phyloP scores from a whole-genome alignment of 2,113 vertebrate species.

The Alethe diademata region DNA sequence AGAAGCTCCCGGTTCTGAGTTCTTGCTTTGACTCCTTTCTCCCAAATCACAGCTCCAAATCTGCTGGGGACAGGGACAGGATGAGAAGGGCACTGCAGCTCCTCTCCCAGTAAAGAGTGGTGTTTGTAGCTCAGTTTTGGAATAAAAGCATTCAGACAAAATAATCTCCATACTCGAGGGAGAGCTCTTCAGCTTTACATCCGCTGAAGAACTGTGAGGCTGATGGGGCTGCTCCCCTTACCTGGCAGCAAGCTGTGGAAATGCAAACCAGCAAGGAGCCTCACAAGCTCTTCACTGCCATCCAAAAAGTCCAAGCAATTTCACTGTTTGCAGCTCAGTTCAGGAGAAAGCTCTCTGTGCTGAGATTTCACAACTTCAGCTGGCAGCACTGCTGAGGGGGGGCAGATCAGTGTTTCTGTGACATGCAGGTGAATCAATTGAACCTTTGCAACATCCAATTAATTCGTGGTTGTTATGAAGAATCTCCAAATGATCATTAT shows the following conservation, averaged over 20 bases:
- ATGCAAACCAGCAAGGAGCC: neutral
- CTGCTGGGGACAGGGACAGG: accelerated
- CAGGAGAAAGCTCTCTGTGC: neutral
- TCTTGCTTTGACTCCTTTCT: neutral
- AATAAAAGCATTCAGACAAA: neutral
- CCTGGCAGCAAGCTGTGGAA: neutral
- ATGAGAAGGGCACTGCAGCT: neutral
- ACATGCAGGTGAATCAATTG: neutral
- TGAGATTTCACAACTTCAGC: neutral
- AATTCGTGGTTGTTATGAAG: neutral
- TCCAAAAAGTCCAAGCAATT: neutral
- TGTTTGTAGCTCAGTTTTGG: neutral
- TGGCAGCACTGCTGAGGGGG: neutral
- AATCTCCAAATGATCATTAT: neutral
- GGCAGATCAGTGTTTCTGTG: neutral
- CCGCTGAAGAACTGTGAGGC: accelerated
- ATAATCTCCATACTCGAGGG: accelerated
- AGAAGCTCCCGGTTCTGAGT: neutral
- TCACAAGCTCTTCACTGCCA: neutral
- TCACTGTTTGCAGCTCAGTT: neutral
- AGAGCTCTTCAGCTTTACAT: neutral
- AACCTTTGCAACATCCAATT: neutral
- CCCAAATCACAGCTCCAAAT: no score
- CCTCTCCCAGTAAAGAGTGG: accelerated
- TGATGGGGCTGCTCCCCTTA: neutral